Conservation (phyloP, 2,888 invertebrate species). For the Hirtodrosophila cameraria region DNA sequence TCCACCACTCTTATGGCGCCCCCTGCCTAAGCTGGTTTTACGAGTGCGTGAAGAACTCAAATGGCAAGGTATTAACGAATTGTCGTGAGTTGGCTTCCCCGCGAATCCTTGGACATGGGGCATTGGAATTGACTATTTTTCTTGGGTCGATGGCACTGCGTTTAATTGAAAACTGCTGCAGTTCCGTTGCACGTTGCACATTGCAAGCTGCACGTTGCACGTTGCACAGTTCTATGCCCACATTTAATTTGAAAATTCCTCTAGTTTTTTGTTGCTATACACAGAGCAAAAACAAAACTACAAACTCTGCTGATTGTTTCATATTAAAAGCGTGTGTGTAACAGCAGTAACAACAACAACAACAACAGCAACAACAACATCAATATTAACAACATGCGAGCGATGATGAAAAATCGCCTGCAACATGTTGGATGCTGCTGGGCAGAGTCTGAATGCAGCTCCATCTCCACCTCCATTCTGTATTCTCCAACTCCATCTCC, state of each 20-base stretch:
- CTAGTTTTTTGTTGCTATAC: conserved; percentile 52
- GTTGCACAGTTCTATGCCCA: conserved; percentile 63
- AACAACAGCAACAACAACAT: conserved; percentile 44
- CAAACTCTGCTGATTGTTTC: conserved; percentile 77
- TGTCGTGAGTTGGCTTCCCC: conserved; percentile 65
- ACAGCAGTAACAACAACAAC: conserved; percentile 33
- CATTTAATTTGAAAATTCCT: conserved; percentile 72
- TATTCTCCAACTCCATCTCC: conserved; percentile 4
- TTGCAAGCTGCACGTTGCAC: conserved; percentile 19
- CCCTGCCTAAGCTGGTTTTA: conserved; percentile 36
- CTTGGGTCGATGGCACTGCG: conserved; percentile 66
- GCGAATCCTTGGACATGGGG: conserved; percentile 21
- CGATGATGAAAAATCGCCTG: conserved; percentile 82
- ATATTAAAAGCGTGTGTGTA: conserved; percentile 71
- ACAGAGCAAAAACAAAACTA: conserved; percentile 70
- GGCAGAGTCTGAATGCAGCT: conserved; percentile 26
- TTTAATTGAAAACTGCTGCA: conserved; percentile 83
- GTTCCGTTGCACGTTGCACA: conserved; percentile 45
- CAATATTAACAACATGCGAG: conserved; percentile 69
- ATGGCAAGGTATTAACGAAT: conserved; percentile 81
- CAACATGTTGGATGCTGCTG: conserved; percentile 81
- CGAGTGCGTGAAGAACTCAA: conserved; percentile 81
- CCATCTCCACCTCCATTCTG: conserved; percentile 20
- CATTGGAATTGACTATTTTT: conserved; percentile 67
- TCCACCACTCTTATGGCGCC: conserved; percentile 7